Base-by-base conservation (phyloP, 2,113 vertebrate species). In the Ibidorhyncha struthersii region DNA sequence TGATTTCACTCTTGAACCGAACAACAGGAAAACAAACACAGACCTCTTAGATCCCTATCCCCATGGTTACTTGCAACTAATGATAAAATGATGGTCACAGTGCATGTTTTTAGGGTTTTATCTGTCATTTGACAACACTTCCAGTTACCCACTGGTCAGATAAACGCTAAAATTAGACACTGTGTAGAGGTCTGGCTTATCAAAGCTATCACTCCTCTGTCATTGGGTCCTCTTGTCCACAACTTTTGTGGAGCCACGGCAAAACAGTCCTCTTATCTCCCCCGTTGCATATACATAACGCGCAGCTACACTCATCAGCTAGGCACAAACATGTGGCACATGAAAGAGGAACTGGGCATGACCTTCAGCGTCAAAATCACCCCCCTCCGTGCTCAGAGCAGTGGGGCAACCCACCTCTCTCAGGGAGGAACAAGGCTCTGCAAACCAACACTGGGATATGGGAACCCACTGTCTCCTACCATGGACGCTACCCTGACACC, bases 151-250 rank as follows among this genome's bases (percentile, higher is more conserved):
- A 87, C 38, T 84, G 52, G 72, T 76, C 72, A 89, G 88, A 93
- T 84, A 87, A 95, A 79, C 43, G 61, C 89, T 95, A 94, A 90
- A 94, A 88, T 93, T 96, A 96, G 94, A 73, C 61, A 50, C 45
- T 23, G 16, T 5, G 0, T 26, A 65, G 59, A 82, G 50, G 43
- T 63, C 74, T 70, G 40, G 45, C 52, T 85, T 94, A 70, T 65
- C 86, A 74, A 70, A 70, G 50, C 26, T 90, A 80, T 80, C 87
- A 76, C 61, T 53, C 52, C 45, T 88, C 55, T 73, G 59, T 67
- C 86, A 67, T 12, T 66, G 79, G 12, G 41, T 76, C 71, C 30
- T 88, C 61, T 62, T 49, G 34, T 43, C 70, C n/a, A 56, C 49
- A 47, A 40, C 63, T 87, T 52, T 65, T 83, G 55, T 36, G 81